Conservation (phyloP, 2,113 vertebrate species). For the Malurus elegans region DNA sequence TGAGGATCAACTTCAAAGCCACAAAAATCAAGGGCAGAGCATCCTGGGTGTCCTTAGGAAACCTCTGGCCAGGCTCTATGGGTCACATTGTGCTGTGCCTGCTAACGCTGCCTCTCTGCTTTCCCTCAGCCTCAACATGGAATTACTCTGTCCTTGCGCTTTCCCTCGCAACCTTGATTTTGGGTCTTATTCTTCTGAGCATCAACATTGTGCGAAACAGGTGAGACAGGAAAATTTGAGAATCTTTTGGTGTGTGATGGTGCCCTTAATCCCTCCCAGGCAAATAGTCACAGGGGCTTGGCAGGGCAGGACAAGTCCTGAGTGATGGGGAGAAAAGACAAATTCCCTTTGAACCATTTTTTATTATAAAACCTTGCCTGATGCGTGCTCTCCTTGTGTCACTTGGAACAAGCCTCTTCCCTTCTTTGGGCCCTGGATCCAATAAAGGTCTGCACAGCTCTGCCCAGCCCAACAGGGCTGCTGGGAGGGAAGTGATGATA, state of each 20-base stretch:
- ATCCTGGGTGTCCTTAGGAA: not conserved
- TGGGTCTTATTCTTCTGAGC: conserved; percentile 80
- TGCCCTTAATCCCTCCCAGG: not conserved
- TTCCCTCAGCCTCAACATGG: conserved; percentile 78
- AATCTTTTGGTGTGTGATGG: not conserved
- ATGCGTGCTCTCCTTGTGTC: not conserved
- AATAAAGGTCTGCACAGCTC: not conserved
- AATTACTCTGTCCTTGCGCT: conserved; percentile 79
- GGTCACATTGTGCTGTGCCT: not conserved
- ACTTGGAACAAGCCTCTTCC: not conserved
- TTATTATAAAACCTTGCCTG: not conserved
- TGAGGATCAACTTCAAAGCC: not conserved
- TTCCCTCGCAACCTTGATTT: conserved; percentile 62
- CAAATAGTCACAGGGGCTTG: not conserved
- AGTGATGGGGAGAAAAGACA: not conserved
- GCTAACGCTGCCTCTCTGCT: not conserved
- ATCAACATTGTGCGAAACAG: conserved; percentile 80
- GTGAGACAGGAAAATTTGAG: conserved; percentile 59
- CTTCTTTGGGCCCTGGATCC: not conserved
- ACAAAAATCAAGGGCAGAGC: not conserved
- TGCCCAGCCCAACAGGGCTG: not conserved
- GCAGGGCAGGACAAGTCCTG: not conserved
- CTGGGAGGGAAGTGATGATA: not conserved
- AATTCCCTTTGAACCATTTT: not conserved
- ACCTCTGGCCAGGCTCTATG: not conserved